Evolutionary conservation across 2,888 invertebrate genomes (phyloP).

Genomic region (Pyrrhia umbra): DNA sequence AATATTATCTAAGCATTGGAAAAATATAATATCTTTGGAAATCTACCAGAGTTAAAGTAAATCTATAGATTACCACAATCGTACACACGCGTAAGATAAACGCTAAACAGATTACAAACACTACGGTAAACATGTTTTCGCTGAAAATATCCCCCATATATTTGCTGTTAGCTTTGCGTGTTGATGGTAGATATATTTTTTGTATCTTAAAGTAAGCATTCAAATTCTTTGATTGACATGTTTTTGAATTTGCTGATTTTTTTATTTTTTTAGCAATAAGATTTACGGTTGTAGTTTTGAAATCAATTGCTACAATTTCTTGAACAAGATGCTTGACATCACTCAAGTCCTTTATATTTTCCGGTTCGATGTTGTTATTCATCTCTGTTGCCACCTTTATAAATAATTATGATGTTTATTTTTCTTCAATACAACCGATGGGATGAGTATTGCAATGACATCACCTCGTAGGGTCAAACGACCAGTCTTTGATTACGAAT

Average conservation of each 20-base stretch:
- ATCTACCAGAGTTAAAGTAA: constrained; percentile 62
- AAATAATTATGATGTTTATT: constrained; percentile 56
- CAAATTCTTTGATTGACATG: constrained; percentile 15
- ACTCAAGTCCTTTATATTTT: constrained; percentile 32
- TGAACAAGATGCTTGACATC: constrained; percentile 2
- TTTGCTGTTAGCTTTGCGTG: constrained; percentile 31
- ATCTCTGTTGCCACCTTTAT: constrained; percentile 39
- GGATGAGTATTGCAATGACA: constrained; percentile 60
- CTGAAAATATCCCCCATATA: constrained; percentile 40
- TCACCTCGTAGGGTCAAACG: constrained; percentile 64
- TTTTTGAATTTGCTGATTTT: constrained; percentile 15
- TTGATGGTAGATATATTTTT: constrained; percentile 10
- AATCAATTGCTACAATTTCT: background rate
- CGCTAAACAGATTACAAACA: constrained; percentile 60
- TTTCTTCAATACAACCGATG: constrained; percentile 38
- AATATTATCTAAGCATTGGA: constrained; percentile 62
- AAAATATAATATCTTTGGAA: constrained; percentile 66
- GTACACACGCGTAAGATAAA: constrained; percentile 60
- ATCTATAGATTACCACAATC: constrained; percentile 63
- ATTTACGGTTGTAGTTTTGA: background rate
- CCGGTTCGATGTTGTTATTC: constrained; percentile 23
- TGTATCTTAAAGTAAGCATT: constrained; percentile 39
- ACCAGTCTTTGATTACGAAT: constrained; percentile 60
- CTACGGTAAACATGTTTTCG: constrained; percentile 64
- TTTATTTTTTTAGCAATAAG: background rate